Evolutionary conservation across 2,888 invertebrate species (phyloP), one percentile per base, ranked within the genome.

Genomic region (Anthophora plumipes): DNA sequence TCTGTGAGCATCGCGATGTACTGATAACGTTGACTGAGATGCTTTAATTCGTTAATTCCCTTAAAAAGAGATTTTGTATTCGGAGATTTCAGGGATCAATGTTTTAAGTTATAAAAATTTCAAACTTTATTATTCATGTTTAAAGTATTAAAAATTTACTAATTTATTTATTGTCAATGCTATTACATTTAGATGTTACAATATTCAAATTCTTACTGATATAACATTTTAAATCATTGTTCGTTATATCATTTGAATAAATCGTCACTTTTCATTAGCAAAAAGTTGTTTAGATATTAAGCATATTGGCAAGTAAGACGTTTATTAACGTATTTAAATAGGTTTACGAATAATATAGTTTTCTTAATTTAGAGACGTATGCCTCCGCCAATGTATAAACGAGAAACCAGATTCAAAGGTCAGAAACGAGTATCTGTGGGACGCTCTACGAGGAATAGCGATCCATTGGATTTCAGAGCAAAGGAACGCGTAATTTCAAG

Each of bases 371-470:
- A 91, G 91, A 91, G 85, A 80, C 90, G 86, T 55, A 90, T 91
- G 74, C 91, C 92, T 60, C 91, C 91, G 7, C 91, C 92, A 7
- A 89, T 91, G 89, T 93, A 92, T 80, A 92, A 92, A 67, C 92
- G 93, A 7, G 94, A 94, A 69, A 94, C 94, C 2, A 90, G 94
- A 83, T 94, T 91, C 86, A 94, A 93, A 84, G 94, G 94, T 0
- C 94, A 94, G 82, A 94, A 94, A 86, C 89, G 94, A 70, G 94
- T 94, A 2, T 92, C 93, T 11, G 93, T 94, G 0, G 94, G 93
- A 77, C 93, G 92, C 52, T 75, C 85, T 0, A 84, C 85, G 2
- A 88, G 90, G 61, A 88, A 85, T 70, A 87, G 74, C 20, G 90
- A 91, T 1, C 22, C 69, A 0, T 9, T 60, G 22, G 88, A 89